These are phyloP conservation scores for Epistrophe eligans DNA, from an alignment of 2,888 invertebrate genomes.

Conservation along the genomic window DNA sequence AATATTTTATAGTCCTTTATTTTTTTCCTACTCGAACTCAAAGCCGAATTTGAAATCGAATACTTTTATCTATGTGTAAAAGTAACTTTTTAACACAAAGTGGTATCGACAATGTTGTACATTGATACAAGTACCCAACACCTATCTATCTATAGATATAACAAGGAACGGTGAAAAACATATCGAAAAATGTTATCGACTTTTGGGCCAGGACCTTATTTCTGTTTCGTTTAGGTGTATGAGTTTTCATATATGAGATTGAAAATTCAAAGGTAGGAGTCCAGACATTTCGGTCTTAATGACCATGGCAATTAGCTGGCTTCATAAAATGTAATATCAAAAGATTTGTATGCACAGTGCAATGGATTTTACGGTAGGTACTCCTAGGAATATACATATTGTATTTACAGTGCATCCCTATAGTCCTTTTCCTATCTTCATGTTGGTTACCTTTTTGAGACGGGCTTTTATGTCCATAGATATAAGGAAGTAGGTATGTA, in stretches of 20 bases:
- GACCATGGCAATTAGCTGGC: conserved; percentile 69
- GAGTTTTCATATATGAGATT: background rate
- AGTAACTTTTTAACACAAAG: conserved; percentile 44
- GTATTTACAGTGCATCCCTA: background rate
- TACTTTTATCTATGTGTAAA: conserved; percentile 30
- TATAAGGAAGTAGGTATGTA: background rate
- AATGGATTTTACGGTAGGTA: background rate
- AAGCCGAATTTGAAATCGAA: conserved; percentile 31
- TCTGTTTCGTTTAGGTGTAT: background rate
- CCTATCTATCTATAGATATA: background rate
- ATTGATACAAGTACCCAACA: conserved; percentile 10
- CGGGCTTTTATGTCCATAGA: background rate
- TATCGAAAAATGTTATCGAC: conserved; percentile 10
- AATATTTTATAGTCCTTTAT: conserved; percentile 35
- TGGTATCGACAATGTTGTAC: conserved; percentile 23
- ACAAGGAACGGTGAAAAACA: background rate
- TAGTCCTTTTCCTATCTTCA: background rate
- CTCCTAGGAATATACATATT: background rate
- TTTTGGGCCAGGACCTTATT: background rate
- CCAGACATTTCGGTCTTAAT: conserved; percentile 47
- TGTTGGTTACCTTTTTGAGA: background rate
- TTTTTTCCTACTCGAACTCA: background rate
- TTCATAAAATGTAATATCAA: conserved; percentile 42
- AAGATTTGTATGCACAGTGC: conserved; percentile 1
- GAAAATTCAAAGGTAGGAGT: conserved; percentile 15